These are phyloP conservation scores for Muraenolepis orangiensis DNA, from an alignment of 2,797 vertebrate species.

Conservation along the genomic window DNA sequence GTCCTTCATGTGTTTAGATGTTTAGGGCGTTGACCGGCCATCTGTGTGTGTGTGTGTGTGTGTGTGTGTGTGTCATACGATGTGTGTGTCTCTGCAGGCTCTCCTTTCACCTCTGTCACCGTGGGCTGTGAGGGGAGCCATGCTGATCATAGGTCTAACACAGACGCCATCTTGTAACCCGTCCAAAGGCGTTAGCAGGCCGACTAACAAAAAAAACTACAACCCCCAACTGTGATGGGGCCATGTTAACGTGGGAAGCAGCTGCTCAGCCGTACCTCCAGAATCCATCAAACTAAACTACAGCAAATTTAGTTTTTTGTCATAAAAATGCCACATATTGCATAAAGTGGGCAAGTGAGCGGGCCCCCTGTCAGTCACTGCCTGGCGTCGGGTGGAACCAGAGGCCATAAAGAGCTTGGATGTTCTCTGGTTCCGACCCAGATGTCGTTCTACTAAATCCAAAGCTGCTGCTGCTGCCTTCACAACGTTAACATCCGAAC, in stretches of 20 bases:
- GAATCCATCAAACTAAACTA: no score
- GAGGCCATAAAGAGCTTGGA: slow-evolving; percentile 78
- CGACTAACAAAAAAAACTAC: slow-evolving; percentile 32
- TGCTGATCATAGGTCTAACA: slow-evolving; percentile 45
- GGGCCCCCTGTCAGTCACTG: slow-evolving; percentile 72
- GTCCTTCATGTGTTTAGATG: slow-evolving; percentile 41
- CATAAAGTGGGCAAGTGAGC: slow-evolving; percentile 72
- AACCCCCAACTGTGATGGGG: slow-evolving; percentile 68
- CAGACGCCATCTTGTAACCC: slow-evolving; percentile 11
- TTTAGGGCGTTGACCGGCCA: slow-evolving; percentile 32
- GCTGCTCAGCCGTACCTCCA: slow-evolving; percentile 31
- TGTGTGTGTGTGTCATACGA: slow-evolving; percentile 11
- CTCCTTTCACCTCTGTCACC: slow-evolving; percentile 26
- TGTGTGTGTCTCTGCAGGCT: slow-evolving; percentile 50
- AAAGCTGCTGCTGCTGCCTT: slow-evolving; percentile 52
- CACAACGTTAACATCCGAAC: slow-evolving; percentile 13
- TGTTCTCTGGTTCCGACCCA: slow-evolving; percentile 74
- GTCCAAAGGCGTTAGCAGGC: slow-evolving; percentile 23
- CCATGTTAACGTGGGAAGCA: slow-evolving; percentile 41
- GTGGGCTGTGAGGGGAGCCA: slow-evolving; percentile 46
- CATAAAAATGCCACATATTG: slow-evolving; percentile 75
- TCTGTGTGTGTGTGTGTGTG: slow-evolving; percentile 8
- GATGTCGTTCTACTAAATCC: slow-evolving; percentile 58
- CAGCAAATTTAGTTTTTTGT: no score
- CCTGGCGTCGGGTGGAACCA: slow-evolving; percentile 73